Evolutionary conservation across 1,140 invertebrate genomes (phyloP).

Genomic region (Drosophila kepulauana): DNA sequence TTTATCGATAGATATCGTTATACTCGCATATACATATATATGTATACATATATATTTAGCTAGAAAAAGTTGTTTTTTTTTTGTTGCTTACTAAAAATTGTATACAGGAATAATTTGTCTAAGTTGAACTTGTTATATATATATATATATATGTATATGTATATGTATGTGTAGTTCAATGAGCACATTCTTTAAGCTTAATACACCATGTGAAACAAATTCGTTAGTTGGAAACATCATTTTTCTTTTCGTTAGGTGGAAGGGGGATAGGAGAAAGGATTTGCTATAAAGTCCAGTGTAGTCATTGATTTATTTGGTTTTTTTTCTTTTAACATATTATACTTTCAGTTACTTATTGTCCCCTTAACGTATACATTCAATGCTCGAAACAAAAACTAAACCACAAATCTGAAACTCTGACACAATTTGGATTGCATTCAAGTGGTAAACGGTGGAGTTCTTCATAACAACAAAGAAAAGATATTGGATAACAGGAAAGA

Average conservation of each 20-base stretch:
- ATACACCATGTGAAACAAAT: conserved; percentile 67
- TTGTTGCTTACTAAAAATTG: conserved; percentile 44
- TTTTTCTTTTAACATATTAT: conserved; percentile 24
- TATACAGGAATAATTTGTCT: conserved; percentile 53
- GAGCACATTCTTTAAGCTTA: conserved; percentile 58
- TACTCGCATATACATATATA: conserved; percentile 10
- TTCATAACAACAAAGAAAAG: not conserved
- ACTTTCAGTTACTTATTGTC: conserved; percentile 63
- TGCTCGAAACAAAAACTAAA: conserved; percentile 4
- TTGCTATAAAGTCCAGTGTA: not conserved
- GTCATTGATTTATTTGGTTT: conserved; percentile 26
- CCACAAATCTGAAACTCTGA: conserved; percentile 15
- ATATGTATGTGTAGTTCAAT: conserved; percentile 32
- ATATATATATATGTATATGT: conserved; percentile 21
- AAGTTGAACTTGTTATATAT: conserved; percentile 39
- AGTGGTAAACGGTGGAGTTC: conserved; percentile 42
- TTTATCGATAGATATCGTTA: conserved; percentile 7
- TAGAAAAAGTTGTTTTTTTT: conserved; percentile 47
- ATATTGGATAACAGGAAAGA: not conserved
- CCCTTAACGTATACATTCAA: conserved; percentile 58
- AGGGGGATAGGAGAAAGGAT: not conserved
- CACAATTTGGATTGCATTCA: conserved; percentile 23
- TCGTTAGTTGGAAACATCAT: conserved; percentile 60
- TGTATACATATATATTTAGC: conserved; percentile 43
- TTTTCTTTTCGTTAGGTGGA: conserved; percentile 16